Percentiles rank a stretch among this genome's conserved stretches.
Conservation (phyloP, 2,888 invertebrate genomes). For the Dolomedes plantarius region DNA sequence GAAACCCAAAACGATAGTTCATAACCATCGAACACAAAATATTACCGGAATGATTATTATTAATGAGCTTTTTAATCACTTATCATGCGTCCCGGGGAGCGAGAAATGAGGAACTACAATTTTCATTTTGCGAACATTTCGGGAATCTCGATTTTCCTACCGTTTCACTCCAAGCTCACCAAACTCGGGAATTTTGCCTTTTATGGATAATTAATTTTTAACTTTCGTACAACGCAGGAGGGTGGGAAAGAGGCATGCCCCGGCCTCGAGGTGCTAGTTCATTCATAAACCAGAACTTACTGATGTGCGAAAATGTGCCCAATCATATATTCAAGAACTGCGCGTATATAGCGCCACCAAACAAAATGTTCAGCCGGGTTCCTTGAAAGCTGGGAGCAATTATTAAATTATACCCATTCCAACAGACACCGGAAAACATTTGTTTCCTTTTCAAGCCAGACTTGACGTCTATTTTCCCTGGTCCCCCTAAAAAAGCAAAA, state of each 20-base stretch:
- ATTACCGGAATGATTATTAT: background rate
- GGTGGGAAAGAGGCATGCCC: background rate
- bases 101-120: background rate
- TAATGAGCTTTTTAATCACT: background rate
- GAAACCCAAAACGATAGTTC: too few relatives aligned
- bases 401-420: slow-evolving; percentile 51
- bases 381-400: slow-evolving; percentile 23
- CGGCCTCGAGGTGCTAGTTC: background rate
- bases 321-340: background rate
- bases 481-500: slow-evolving; percentile 10
- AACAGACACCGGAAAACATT: slow-evolving; percentile 24
- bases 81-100: background rate
- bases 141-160: background rate
- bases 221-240: background rate
- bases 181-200: background rate
- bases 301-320: background rate
- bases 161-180: background rate
- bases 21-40: too few relatives aligned
- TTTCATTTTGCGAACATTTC: background rate
- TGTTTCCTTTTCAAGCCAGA: slow-evolving; percentile 34
- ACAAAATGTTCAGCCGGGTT: background rate
- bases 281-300: background rate
- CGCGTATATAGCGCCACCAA: background rate
- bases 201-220: background rate
- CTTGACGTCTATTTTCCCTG: slow-evolving; percentile 31